A percentile compares a stretch with the other conserved stretches of the same genome.
Conservation (phyloP, 1,140 invertebrate species). For the Drosophila ogumai region DNA sequence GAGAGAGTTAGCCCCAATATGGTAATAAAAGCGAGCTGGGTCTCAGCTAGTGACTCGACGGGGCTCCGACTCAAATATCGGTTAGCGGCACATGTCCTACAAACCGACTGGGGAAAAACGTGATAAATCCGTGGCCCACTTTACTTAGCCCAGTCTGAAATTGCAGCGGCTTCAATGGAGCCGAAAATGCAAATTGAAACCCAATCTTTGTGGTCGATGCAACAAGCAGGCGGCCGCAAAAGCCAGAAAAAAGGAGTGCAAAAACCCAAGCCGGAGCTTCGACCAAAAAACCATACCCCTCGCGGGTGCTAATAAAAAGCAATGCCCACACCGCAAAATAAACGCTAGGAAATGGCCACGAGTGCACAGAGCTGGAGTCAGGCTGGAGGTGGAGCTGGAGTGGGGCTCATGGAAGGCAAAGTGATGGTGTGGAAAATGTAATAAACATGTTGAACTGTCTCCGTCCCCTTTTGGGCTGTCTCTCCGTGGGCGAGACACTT, state of each 20-base stretch:
- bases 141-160: conserved; percentile 63
- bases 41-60: conserved; percentile 16
- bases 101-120: conserved; percentile 77
- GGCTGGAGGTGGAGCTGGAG: not conserved
- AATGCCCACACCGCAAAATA: conserved; percentile 71
- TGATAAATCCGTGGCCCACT: conserved; percentile 78
- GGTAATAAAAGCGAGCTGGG: conserved; percentile 71
- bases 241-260: conserved; percentile 5
- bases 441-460: conserved; percentile 76
- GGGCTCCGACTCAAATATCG: conserved; percentile 60
- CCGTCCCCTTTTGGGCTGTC: not conserved
- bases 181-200: conserved; percentile 82
- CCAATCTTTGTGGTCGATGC: conserved; percentile 62
- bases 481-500: conserved; percentile 66
- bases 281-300: conserved; percentile 39
- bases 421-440: conserved; percentile 79
- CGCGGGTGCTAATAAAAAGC: conserved; percentile 76
- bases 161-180: conserved; percentile 76
- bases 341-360: conserved; percentile 73
- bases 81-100: conserved; percentile 82
- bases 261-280: conserved; percentile 1
- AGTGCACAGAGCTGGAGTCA: conserved; percentile 17
- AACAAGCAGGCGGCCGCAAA: conserved; percentile 30
- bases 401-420: conserved; percentile 45
- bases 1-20: conserved; percentile 77